phyloP scores from a whole-genome alignment of 2,797 vertebrate genomes.

The Gymnocypris eckloni region DNA sequence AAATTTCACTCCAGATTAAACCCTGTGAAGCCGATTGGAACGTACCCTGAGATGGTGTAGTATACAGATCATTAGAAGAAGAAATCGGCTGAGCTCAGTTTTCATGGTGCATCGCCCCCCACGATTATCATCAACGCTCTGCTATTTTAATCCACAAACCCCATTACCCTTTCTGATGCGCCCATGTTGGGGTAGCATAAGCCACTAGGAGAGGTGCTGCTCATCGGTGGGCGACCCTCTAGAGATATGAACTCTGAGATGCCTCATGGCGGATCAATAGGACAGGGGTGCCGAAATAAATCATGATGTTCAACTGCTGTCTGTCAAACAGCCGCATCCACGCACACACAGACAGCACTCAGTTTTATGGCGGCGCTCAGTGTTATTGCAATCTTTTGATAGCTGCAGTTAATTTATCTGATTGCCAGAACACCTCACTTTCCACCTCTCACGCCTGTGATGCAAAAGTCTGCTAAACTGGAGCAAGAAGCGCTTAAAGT shows the following conservation, averaged over 20 bases:
- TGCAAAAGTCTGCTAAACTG: slow-evolving; percentile 51
- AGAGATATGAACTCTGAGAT: slow-evolving; percentile 72
- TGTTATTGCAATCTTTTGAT: slow-evolving; percentile 87
- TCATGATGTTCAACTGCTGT: slow-evolving; percentile 76
- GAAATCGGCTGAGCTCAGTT: slow-evolving; percentile 60
- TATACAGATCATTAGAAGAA: slow-evolving; percentile 79
- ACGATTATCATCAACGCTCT: slow-evolving; percentile 18
- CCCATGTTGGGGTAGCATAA: slow-evolving; percentile 48
- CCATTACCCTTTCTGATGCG: slow-evolving; percentile 10
- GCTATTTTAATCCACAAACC: slow-evolving; percentile 34
- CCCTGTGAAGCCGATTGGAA: slow-evolving; percentile 10
- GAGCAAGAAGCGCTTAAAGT: slow-evolving; percentile 28
- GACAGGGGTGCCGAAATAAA: slow-evolving; percentile 78
- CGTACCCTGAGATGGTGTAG: slow-evolving; percentile 64
- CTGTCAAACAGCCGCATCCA: slow-evolving; percentile 70
- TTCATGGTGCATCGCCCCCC: background rate
- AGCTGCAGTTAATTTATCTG: slow-evolving; percentile 84
- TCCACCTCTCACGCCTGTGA: slow-evolving; percentile 56
- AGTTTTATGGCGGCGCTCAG: slow-evolving; percentile 80
- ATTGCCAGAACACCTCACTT: slow-evolving; percentile 76
- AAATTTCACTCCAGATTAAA: slow-evolving; percentile 26
- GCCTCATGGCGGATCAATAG: slow-evolving; percentile 77
- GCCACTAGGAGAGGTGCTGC: slow-evolving; percentile 44
- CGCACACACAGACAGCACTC: slow-evolving; percentile 72
- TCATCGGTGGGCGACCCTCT: slow-evolving; percentile 66